Evolutionary conservation across 2,113 vertebrate genomes (phyloP), one percentile per base, ranked within the genome.

Genomic region (Datnioides undecimradiatus): DNA sequence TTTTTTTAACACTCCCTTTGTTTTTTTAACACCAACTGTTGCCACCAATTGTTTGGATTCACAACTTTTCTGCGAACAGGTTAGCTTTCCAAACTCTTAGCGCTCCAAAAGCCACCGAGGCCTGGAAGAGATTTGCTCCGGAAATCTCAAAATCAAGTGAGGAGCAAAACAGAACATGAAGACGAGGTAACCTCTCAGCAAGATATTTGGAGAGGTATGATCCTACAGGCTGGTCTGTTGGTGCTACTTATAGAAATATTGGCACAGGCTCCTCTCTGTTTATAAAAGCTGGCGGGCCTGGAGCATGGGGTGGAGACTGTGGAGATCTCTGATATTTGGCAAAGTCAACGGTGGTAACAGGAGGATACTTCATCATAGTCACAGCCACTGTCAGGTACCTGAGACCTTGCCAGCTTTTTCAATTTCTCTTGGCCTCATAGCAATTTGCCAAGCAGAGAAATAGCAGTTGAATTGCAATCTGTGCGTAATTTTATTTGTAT

Each of bases 331-430:
- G 84, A 92, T 92, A 92, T 92, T 91, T 93, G 91, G 91, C 93
- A 92, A 90, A 92, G 93, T 89, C 88, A 88, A 84, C 86, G 69
- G 83, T 71, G 81, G 91, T 92, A 92, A 92, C 87, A 90, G 91
- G 92, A 91, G 88, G 87, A 94, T 89, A 91, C 90, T 93, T 92
- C 88, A 92, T 93, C 93, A 92, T 92, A 90, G 89, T 92, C 93
- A 91, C 85, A 85, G 91, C 89, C 88, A 90, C 87, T 94, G 93
- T 92, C 93, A 93, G 93, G 83, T 92, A 89, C 71, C 87, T 79
- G 85, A 90, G 87, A 89, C 85, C 75, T 84, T 85, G 93, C 93
- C 93, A 94, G 86, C 80, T 83, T 93, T 93, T 94, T 93, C 90
- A 92, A 93, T 94, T 93, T 94, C 90, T 93, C 76, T 82, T 46